Percentiles rank a stretch among this genome's conserved stretches.
Conservation (phyloP, 2,113 vertebrate species). For the Thalassarche chlororhynchos region DNA sequence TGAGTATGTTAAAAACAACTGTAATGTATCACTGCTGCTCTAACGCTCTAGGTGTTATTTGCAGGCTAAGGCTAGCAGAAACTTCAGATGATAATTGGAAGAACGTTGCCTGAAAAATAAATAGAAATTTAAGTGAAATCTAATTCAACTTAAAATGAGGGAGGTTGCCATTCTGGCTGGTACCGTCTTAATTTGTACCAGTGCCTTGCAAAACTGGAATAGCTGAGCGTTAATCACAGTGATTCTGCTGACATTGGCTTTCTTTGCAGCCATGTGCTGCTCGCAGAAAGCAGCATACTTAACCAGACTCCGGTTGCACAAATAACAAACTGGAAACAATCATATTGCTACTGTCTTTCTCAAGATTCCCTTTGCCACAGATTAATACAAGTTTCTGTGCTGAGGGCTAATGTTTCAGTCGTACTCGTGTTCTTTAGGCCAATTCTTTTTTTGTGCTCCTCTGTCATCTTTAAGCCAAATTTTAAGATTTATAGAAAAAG, state of each 20-base stretch:
- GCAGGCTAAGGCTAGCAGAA: not conserved
- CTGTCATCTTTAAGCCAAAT: not conserved
- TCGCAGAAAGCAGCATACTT: not conserved
- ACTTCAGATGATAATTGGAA: not conserved
- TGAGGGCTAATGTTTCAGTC: not conserved
- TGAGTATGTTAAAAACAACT: not conserved
- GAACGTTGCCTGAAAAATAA: not conserved
- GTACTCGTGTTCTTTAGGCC: not conserved
- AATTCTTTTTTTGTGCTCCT: not conserved
- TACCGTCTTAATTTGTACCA: not conserved
- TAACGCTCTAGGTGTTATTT: not conserved
- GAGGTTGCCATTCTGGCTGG: not conserved
- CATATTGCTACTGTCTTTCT: slow-evolving; percentile 17
- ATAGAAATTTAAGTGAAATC: not conserved
- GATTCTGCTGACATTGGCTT: slow-evolving; percentile 35
- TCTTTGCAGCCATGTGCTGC: not conserved
- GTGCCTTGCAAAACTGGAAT: slow-evolving; percentile 28
- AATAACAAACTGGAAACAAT: not conserved
- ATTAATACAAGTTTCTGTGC: not conserved
- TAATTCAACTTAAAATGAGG: not conserved
- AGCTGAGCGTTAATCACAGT: not conserved
- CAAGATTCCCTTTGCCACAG: slow-evolving; percentile 27
- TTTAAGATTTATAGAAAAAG: not conserved
- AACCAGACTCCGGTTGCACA: not conserved
- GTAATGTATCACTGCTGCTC: not conserved